A percentile compares a stretch with the other conserved stretches of the same genome.
Evolutionary conservation across 2,888 invertebrate species (phyloP).

Genomic region (Entomobrya multifasciata): DNA sequence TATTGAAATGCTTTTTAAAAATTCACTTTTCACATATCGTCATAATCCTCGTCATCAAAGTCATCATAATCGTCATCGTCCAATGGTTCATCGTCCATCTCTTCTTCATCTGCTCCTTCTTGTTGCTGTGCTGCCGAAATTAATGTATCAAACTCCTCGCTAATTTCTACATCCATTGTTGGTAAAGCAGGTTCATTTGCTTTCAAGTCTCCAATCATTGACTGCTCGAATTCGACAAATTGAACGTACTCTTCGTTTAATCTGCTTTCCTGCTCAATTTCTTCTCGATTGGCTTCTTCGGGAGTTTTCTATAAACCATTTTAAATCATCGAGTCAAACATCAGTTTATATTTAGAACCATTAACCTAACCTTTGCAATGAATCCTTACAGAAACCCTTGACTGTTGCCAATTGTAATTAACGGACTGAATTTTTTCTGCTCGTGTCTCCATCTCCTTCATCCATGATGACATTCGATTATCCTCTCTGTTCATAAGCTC

Average conservation of each 20-base stretch:
- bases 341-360: not conserved
- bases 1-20: not conserved
- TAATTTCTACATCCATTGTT: slow-evolving; percentile 72
- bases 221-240: slow-evolving; percentile 76
- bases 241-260: slow-evolving; percentile 76
- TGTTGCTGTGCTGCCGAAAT: slow-evolving; percentile 66
- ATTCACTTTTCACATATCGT: slow-evolving; percentile 24
- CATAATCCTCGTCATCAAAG: slow-evolving; percentile 57
- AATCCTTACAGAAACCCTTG: slow-evolving; percentile 39
- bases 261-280: slow-evolving; percentile 73
- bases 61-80: slow-evolving; percentile 44
- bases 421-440: slow-evolving; percentile 60
- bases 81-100: slow-evolving; percentile 43
- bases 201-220: slow-evolving; percentile 71
- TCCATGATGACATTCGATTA: slow-evolving; percentile 73
- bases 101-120: slow-evolving; percentile 69
- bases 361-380: no score
- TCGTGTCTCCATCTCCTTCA: slow-evolving; percentile 62
- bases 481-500: slow-evolving; percentile 78
- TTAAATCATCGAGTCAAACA: not conserved
- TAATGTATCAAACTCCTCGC: slow-evolving; percentile 74
- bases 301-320: slow-evolving; percentile 72
- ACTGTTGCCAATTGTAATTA: slow-evolving; percentile 57
- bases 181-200: slow-evolving; percentile 76
- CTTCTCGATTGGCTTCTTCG: slow-evolving; percentile 67